Base-by-base conservation (phyloP, 2,113 vertebrate genomes). In the Pseudorasbora parva region DNA sequence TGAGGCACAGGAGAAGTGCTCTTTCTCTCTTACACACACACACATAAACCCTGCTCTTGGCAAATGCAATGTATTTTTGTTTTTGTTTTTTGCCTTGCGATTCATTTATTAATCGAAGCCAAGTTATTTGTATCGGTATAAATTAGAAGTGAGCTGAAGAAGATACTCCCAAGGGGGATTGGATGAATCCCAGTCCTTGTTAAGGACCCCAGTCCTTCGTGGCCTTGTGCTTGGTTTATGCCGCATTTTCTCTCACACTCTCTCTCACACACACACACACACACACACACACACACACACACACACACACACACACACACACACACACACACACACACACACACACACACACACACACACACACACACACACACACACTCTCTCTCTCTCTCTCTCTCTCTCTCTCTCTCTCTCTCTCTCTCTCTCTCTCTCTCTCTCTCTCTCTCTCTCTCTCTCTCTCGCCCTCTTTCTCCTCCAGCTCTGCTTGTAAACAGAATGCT, bases 111-210 rank as follows among this genome's bases (percentile, higher is more conserved):
- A 88, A 86, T 82, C 78, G 75, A 82, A 75, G 78, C 74, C 86
- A 89, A 91, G 90, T 90, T 91, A 91, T 91, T 91, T 92, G 91
- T 91, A 91, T 82, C 82, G 90, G 86, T 90, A 92, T 91, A 89
- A 91, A 92, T 92, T 83, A 76, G 45, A 81, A 87, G 82, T 86
- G 88, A 91, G 84, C 86, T 87, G 89, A 82, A 68, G 84, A 87
- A 88, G 85, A 84, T 86, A 73, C 19, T 90, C 89, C 87, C 88
- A 69, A 87, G 45, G 82, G 91, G 41, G 84, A 84, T 85, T 90
- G 91, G 90, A 89, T 49, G 4, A 56, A 88, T 84, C 86, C 86
- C 89, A 78, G 82, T 74, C 79, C 82, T 86, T 81, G 81, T 83
- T 83, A 81, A 78, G 59, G 64, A 66, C 73, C 54, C 68, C 33